These are phyloP conservation scores for Acrossocheilus fasciatus DNA, from an alignment of 2,797 vertebrate species.

Conservation along the genomic window DNA sequence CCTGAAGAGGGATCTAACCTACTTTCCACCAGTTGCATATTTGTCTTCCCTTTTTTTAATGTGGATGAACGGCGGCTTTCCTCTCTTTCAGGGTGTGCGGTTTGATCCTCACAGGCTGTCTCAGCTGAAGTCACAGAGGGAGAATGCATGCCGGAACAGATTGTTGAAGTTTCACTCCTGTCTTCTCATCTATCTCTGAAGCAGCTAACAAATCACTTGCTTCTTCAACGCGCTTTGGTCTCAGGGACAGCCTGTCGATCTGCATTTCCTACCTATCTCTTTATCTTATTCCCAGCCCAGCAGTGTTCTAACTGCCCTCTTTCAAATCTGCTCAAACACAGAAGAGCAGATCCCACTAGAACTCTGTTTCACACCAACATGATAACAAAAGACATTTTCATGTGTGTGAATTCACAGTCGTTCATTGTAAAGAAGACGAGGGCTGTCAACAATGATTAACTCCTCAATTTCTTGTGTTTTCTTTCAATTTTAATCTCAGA, in stretches of 20 bases:
- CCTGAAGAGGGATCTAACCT: constrained; percentile 42
- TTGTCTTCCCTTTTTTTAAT: constrained; percentile 28
- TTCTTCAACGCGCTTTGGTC: constrained; percentile 66
- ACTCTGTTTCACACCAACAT: constrained; percentile 22
- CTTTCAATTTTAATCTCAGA: not conserved
- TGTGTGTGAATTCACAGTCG: not conserved
- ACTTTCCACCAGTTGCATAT: constrained; percentile 50
- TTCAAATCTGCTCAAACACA: constrained; percentile 52
- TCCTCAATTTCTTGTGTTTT: not conserved
- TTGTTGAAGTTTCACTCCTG: constrained; percentile 40
- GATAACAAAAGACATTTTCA: not conserved
- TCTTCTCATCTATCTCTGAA: constrained; percentile 59
- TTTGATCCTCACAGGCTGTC: constrained; percentile 54
- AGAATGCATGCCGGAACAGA: constrained; percentile 43
- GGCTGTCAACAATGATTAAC: not conserved
- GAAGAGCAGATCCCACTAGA: constrained; percentile 37
- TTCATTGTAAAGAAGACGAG: not conserved
- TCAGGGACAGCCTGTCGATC: constrained; percentile 67
- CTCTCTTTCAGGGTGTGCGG: constrained; percentile 34
- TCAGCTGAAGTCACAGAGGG: constrained; percentile 49
- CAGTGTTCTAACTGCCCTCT: constrained; percentile 54
- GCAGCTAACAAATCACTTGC: constrained; percentile 64
- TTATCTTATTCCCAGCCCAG: constrained; percentile 54
- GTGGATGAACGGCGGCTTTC: constrained; percentile 44
- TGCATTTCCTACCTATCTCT: constrained; percentile 64